Evolutionary conservation across 2,113 vertebrate species (phyloP).

Genomic region (Boleophthalmus pectinirostris): DNA sequence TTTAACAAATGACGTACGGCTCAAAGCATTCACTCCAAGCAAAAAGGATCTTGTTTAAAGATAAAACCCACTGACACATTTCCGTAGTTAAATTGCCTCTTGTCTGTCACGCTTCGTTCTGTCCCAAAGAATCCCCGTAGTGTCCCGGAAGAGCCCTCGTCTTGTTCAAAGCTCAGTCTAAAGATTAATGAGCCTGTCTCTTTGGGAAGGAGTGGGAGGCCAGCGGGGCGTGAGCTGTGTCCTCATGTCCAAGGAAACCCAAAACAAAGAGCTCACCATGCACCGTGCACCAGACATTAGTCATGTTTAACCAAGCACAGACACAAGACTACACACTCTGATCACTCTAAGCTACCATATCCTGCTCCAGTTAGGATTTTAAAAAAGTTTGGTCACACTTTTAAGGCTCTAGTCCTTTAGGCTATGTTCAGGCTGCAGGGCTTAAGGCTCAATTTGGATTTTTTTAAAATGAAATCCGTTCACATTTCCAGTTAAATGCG

Average conservation of each 20-base stretch:
- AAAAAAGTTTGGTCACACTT: background rate
- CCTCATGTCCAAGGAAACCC: conserved; percentile 41
- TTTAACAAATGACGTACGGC: background rate
- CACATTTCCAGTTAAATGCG: no score
- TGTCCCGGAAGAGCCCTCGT: conserved; percentile 47
- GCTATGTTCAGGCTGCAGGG: no score
- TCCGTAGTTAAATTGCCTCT: conserved; percentile 3
- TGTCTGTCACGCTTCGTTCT: conserved; percentile 8
- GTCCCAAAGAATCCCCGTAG: conserved; percentile 22
- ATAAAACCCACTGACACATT: conserved; percentile 4
- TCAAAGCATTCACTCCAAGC: conserved; percentile 17
- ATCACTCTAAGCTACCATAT: background rate
- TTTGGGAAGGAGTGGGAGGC: conserved; percentile 23
- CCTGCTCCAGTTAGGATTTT: background rate
- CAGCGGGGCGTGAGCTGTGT: conserved; percentile 25
- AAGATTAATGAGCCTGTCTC: conserved; percentile 44
- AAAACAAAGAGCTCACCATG: conserved; percentile 61
- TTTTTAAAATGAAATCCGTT: no score
- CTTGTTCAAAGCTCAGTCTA: conserved; percentile 38
- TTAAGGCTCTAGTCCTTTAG: no score
- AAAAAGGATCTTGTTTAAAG: conserved; percentile 26
- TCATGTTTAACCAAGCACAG: conserved; percentile 45
- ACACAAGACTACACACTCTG: conserved; percentile 37
- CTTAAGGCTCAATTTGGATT: no score
- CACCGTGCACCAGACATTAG: conserved; percentile 41